Conservation (phyloP, 2,113 vertebrate species). For the Microcebus lehilahytsara region DNA sequence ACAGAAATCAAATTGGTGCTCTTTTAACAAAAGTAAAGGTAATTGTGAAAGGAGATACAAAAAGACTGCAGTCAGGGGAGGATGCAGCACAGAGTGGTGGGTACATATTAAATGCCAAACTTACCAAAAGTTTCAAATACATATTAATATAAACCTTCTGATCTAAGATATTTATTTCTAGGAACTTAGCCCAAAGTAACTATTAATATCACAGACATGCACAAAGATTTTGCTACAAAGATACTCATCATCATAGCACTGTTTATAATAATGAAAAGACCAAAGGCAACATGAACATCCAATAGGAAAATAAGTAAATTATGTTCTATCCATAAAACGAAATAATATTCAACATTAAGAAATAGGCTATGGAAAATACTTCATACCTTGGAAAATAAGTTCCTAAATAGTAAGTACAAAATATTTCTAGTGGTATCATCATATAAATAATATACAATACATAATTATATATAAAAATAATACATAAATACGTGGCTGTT, state of each 20-base stretch:
- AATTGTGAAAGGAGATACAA: neutral
- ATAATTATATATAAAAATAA: neutral
- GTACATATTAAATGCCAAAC: neutral
- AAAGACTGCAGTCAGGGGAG: neutral
- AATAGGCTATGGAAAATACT: neutral
- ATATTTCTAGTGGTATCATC: neutral
- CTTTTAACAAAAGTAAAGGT: neutral
- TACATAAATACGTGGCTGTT: neutral
- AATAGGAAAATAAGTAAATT: neutral
- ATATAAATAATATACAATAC: neutral
- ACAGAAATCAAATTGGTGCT: neutral
- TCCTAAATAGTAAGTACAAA: conserved; percentile 16
- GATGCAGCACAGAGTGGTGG: neutral
- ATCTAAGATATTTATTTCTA: neutral
- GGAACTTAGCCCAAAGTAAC: neutral
- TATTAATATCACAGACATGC: neutral
- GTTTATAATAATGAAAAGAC: neutral
- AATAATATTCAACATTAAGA: conserved; percentile 14
- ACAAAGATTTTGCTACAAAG: conserved; percentile 13
- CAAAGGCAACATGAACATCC: neutral
- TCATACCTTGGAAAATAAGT: neutral
- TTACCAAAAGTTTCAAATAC: neutral
- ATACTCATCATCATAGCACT: neutral
- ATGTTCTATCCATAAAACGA: neutral
- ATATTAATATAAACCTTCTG: neutral